Conservation (phyloP, 2,797 vertebrate genomes). For the Semotilus atromaculatus region DNA sequence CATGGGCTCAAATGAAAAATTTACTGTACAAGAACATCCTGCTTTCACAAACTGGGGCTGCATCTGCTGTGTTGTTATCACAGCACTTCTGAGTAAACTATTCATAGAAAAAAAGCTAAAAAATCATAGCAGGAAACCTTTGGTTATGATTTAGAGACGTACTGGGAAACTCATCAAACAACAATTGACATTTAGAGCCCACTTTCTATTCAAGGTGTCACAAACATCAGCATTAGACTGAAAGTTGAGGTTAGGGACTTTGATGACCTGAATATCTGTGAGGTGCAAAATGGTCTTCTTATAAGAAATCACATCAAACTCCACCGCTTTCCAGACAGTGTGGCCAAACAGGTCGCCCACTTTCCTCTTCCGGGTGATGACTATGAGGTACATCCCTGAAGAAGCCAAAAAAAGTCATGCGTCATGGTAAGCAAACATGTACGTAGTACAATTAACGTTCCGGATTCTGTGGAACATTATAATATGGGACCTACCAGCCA, state of each 20-base stretch:
- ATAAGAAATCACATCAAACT: slow-evolving; percentile 95
- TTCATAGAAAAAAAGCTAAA: not conserved
- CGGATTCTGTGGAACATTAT: not conserved
- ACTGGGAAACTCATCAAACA: slow-evolving; percentile 14
- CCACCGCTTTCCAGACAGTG: slow-evolving; percentile 93
- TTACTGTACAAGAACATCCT: slow-evolving; percentile 41
- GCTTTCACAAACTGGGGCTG: not conserved
- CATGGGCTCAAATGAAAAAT: slow-evolving; percentile 23
- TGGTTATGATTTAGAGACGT: not conserved
- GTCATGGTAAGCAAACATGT: not conserved
- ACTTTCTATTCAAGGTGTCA: slow-evolving; percentile 7
- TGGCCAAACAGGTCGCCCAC: slow-evolving; percentile 93
- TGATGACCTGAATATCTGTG: slow-evolving; percentile 91
- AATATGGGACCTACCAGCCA: slow-evolving; percentile 84
- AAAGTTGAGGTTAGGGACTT: slow-evolving; percentile 29
- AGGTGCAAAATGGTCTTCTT: slow-evolving; percentile 97
- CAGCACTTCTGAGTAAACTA: slow-evolving; percentile 31
- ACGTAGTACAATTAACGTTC: not conserved
- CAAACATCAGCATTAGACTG: not conserved
- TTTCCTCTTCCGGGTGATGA: slow-evolving; percentile 96
- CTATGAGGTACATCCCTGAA: slow-evolving; percentile 93
- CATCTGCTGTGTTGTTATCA: not conserved
- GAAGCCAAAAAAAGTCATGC: not conserved
- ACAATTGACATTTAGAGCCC: slow-evolving; percentile 24
- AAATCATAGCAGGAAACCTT: slow-evolving; percentile 9